A percentile compares a stretch with the other conserved stretches of the same genome.
phyloP scores from a whole-genome alignment of 35 echinoderm and acorn worm genomes.

The Lytechinus variegatus region DNA sequence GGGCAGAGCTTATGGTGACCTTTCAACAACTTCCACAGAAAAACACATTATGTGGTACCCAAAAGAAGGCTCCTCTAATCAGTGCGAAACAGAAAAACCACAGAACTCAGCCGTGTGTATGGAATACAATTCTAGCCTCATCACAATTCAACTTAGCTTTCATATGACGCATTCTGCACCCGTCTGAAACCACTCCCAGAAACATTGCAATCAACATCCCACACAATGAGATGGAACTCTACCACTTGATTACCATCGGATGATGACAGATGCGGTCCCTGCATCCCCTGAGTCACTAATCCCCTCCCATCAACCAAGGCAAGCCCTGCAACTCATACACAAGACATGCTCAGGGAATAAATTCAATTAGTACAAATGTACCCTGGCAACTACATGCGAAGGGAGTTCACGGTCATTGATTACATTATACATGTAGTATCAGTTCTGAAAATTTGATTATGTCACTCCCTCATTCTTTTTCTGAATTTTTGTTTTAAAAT shows the following conservation, averaged over 20 bases:
- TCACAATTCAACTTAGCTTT: too few relatives aligned
- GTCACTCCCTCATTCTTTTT: too few relatives aligned
- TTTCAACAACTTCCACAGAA: too few relatives aligned
- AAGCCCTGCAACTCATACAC: neutral
- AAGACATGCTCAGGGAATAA: neutral
- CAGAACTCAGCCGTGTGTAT: too few relatives aligned
- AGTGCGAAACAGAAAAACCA: too few relatives aligned
- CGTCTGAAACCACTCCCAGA: neutral
- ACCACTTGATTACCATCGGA: constrained; percentile 10
- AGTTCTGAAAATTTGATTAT: neutral
- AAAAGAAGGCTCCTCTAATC: too few relatives aligned
- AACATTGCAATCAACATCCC: neutral
- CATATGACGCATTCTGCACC: too few relatives aligned
- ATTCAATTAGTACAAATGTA: neutral
- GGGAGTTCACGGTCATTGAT: neutral
- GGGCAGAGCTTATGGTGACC: too few relatives aligned
- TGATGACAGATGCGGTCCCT: constrained; percentile 20
- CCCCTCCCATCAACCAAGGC: neutral
- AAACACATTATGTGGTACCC: too few relatives aligned
- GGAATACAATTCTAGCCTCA: too few relatives aligned
- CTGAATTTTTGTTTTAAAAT: too few relatives aligned
- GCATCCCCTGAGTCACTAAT: constrained; percentile 21
- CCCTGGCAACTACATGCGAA: neutral
- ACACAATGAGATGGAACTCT: neutral
- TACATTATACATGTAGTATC: neutral